phyloP scores from a whole-genome alignment of 2,888 invertebrate genomes.

The Tillus elongatus region DNA sequence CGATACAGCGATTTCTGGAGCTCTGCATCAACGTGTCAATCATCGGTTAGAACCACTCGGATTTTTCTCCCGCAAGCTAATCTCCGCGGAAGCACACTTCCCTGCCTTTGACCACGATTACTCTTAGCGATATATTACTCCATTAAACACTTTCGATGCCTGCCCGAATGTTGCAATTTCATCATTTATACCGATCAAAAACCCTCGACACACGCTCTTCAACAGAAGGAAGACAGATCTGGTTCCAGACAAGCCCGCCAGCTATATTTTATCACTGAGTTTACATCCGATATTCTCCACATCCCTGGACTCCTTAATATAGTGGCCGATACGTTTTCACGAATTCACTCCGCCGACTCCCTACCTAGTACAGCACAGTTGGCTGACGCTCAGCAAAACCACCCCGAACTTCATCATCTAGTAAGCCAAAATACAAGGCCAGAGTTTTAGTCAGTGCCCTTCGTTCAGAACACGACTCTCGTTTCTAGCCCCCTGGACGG shows the following conservation, averaged over 20 bases:
- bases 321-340: no score
- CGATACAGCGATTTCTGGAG: no score
- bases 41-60: no score
- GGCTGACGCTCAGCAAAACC: not conserved
- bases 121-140: not conserved
- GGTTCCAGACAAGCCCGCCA: constrained; percentile 7
- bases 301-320: constrained; percentile 1
- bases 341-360: no score
- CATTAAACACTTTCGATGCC: constrained; percentile 4
- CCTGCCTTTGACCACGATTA: constrained; percentile 6
- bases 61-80: no score
- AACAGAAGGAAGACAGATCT: constrained; percentile 6
- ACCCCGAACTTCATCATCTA: not conserved
- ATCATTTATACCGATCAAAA: constrained; percentile 7
- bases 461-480: not conserved
- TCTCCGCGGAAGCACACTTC: not conserved
- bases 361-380: not conserved
- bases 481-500: not conserved
- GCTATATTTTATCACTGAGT: constrained; percentile 7
- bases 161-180: constrained; percentile 7
- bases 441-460: not conserved
- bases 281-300: constrained; percentile 6
- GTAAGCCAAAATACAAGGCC: no score
- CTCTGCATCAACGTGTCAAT: constrained; percentile 2
- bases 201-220: constrained; percentile 1